phyloP scores from a whole-genome alignment of 30 jellyfish, hydroid and myxozoan genomes.

The Pelagia noctiluca region DNA sequence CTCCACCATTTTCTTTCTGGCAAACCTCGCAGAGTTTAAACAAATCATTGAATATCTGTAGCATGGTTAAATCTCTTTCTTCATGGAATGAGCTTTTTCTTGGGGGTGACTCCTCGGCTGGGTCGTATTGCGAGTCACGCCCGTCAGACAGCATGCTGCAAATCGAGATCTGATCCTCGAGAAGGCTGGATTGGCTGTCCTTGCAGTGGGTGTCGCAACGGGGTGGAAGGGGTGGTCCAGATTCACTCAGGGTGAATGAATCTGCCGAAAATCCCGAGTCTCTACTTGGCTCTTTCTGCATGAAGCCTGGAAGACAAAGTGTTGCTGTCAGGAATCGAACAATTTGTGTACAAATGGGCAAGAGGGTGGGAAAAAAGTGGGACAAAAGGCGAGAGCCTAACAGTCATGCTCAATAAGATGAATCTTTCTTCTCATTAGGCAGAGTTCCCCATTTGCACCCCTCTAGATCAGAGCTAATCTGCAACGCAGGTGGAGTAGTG shows the following conservation, averaged over 20 bases:
- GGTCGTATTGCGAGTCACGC: neutral
- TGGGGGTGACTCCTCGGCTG: neutral
- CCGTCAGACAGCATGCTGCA: slow-evolving; percentile 27
- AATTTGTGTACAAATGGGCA: too few relatives aligned
- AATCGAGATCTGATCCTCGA: slow-evolving; percentile 10
- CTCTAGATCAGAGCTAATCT: too few relatives aligned
- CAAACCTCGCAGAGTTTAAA: slow-evolving; percentile 35
- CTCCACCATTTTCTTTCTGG: slow-evolving; percentile 15
- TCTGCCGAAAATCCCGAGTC: neutral
- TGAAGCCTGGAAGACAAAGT: too few relatives aligned
- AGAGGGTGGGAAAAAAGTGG: too few relatives aligned
- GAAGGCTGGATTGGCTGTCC: slow-evolving; percentile 20
- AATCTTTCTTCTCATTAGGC: too few relatives aligned
- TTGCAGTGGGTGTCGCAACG: slow-evolving; percentile 12
- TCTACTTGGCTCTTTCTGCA: slow-evolving; percentile 8
- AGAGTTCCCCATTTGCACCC: too few relatives aligned
- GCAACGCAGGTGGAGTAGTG: too few relatives aligned
- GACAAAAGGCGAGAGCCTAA: too few relatives aligned
- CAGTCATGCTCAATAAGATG: too few relatives aligned
- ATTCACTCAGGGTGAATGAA: neutral
- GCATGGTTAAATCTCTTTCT: slow-evolving; percentile 8
- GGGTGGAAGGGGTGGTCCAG: slow-evolving; percentile 10
- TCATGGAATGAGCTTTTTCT: too few relatives aligned
- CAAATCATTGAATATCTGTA: slow-evolving; percentile 43
- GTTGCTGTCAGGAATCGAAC: too few relatives aligned